Conservation (phyloP, 1,140 invertebrate species). For the Lordiphosa collinella region DNA sequence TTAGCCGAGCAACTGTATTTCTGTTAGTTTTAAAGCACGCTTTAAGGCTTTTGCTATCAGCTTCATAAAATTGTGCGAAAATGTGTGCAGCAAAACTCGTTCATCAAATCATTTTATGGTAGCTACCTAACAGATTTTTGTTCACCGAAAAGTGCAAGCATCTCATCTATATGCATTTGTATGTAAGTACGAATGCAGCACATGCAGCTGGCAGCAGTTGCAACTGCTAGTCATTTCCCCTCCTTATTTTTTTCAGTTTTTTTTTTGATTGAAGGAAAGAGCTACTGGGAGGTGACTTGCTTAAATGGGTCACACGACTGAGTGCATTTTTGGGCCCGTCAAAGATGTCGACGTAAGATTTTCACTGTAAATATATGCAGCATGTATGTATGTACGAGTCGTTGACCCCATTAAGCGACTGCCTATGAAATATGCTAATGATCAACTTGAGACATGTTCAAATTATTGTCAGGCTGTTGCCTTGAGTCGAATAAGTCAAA, state of each 20-base stretch:
- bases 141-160: slow-evolving; percentile 15
- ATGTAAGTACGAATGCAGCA: background rate
- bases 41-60: slow-evolving; percentile 18
- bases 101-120: slow-evolving; percentile 74
- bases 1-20: slow-evolving; percentile 8
- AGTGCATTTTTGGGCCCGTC: slow-evolving; percentile 72
- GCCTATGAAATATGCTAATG: slow-evolving; percentile 77
- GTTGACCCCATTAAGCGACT: slow-evolving; percentile 26
- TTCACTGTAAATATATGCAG: slow-evolving; percentile 20
- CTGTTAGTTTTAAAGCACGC: slow-evolving; percentile 15
- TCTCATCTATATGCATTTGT: slow-evolving; percentile 18
- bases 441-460: slow-evolving; percentile 75
- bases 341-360: slow-evolving; percentile 61
- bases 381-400: slow-evolving; percentile 13
- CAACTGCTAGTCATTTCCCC: slow-evolving; percentile 7
- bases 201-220: slow-evolving; percentile 44
- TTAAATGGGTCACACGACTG: slow-evolving; percentile 74
- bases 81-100: slow-evolving; percentile 46
- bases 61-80: slow-evolving; percentile 18
- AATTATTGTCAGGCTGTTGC: slow-evolving; percentile 65
- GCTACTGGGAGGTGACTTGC: slow-evolving; percentile 15
- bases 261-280: slow-evolving; percentile 18
- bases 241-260: slow-evolving; percentile 1
- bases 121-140: slow-evolving; percentile 42
- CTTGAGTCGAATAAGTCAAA: slow-evolving; percentile 38